A percentile compares a stretch with the other conserved stretches of the same genome.
phyloP scores from a whole-genome alignment of 2,888 invertebrate species.

The Eurytoma californica region DNA sequence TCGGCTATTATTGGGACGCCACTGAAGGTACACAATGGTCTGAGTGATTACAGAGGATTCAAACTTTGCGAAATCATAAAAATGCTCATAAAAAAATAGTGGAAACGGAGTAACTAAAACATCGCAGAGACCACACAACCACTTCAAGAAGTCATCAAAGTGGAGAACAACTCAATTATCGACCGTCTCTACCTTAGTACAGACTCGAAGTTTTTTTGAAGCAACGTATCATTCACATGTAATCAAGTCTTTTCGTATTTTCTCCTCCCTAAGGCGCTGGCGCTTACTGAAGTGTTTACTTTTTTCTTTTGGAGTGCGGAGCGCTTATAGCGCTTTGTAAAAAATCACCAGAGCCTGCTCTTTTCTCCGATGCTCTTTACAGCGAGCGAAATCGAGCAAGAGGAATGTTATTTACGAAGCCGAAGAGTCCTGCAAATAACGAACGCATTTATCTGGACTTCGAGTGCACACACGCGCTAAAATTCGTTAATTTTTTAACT shows the following conservation, averaged over 20 bases:
- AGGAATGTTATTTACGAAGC: slow-evolving; percentile 24
- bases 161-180: no score
- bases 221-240: background rate
- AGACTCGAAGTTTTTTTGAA: background rate
- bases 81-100: no score
- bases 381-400: slow-evolving; percentile 8
- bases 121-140: no score
- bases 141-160: no score
- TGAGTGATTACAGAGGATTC: no score
- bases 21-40: no score
- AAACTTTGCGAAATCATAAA: no score
- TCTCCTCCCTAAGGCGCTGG: background rate
- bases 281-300: background rate
- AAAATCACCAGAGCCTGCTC: background rate
- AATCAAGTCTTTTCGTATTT: background rate
- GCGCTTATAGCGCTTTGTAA: background rate
- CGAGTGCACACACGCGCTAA: background rate
- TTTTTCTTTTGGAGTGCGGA: background rate
- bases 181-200: background rate
- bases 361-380: no score
- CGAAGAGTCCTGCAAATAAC: background rate
- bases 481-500: background rate
- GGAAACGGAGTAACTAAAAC: no score
- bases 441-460: background rate
- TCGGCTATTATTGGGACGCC: no score